Evolutionary conservation across 2,797 vertebrate genomes (phyloP).

Genomic region (Pyrocephalus nanus): DNA sequence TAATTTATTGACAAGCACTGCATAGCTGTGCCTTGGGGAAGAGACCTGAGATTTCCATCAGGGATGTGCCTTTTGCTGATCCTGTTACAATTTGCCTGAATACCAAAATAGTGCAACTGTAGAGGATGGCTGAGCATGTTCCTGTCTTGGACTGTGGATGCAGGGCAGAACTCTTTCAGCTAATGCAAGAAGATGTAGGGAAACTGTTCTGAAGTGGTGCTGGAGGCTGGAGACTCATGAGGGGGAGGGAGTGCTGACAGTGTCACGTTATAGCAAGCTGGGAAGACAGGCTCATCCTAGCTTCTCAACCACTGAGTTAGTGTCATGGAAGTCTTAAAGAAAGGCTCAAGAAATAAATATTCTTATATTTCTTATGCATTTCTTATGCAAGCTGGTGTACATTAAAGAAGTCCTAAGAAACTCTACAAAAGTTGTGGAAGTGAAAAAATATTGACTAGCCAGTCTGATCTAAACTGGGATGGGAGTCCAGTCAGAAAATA

Average conservation of each 20-base stretch:
- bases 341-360: background rate
- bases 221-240: background rate
- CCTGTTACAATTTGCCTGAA: background rate
- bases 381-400: background rate
- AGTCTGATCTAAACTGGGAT: background rate
- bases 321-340: background rate
- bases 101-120: accelerated
- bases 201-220: background rate
- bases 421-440: background rate
- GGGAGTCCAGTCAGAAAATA: background rate
- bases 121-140: background rate
- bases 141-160: accelerated
- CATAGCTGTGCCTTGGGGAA: background rate
- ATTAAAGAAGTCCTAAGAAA: background rate
- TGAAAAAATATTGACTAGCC: background rate
- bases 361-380: too few relatives aligned
- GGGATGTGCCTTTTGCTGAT: background rate
- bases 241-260: background rate
- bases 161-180: background rate
- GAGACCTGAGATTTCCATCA: background rate
- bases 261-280: accelerated
- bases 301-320: background rate
- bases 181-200: background rate
- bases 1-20: background rate
- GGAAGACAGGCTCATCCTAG: background rate